Percentiles rank a stretch among this genome's conserved stretches.
Evolutionary conservation across 2,888 invertebrate species (phyloP).

Genomic region (Autographa gamma): DNA sequence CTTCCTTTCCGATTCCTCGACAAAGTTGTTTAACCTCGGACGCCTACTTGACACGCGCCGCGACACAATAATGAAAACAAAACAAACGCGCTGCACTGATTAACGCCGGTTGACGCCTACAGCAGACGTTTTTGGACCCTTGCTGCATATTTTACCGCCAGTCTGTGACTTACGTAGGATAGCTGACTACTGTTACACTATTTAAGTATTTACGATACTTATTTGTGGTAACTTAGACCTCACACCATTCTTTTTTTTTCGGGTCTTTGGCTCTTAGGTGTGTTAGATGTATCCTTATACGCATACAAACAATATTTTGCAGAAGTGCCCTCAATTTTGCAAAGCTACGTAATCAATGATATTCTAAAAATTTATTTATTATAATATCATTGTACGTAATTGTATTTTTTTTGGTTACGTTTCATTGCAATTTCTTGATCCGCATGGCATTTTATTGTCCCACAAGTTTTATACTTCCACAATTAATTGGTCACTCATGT

Average conservation of each 20-base stretch:
- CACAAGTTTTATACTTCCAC: slow-evolving; percentile 27
- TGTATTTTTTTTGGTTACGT: neutral
- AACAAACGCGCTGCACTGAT: slow-evolving; percentile 3
- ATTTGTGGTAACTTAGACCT: no score
- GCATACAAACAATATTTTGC: neutral
- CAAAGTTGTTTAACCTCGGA: slow-evolving; percentile 6
- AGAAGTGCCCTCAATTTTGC: no score
- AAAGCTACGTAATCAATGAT: no score
- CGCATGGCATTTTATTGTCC: slow-evolving; percentile 22
- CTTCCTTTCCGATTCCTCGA: slow-evolving; percentile 3
- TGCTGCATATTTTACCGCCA: no score
- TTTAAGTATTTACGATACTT: no score
- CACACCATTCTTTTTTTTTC: no score
- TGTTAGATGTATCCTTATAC: no score
- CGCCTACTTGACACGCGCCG: slow-evolving; percentile 8
- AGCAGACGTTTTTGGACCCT: neutral
- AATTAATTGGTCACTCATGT: slow-evolving; percentile 28
- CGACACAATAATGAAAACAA: slow-evolving; percentile 5
- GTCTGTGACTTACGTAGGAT: no score
- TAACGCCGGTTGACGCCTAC: neutral
- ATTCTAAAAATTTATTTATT: no score
- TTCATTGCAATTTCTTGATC: slow-evolving; percentile 1
- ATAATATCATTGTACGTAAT: no score
- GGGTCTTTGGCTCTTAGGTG: no score
- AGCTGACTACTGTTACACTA: no score